Conservation (phyloP, 2,797 vertebrate species). For the Xenopus petersii region DNA sequence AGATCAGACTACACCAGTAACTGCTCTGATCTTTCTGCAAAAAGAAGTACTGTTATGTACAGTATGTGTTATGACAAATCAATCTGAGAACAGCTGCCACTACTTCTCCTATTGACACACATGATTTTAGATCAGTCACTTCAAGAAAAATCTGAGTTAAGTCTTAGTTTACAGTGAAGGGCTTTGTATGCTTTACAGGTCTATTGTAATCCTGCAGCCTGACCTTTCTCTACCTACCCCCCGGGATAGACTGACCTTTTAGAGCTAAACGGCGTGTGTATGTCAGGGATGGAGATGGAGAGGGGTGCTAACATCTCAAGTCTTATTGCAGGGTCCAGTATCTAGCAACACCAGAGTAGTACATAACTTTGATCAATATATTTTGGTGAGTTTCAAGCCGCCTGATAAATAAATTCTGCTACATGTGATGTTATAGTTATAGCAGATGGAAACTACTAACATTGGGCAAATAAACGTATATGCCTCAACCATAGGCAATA, state of each 20-base stretch:
- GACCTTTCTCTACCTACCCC: conserved; percentile 15
- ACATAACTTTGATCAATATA: neutral
- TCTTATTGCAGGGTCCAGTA: neutral
- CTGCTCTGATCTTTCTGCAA: neutral
- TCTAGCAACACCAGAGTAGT: neutral
- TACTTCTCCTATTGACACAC: neutral
- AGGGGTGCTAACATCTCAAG: neutral
- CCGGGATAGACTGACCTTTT: conserved; percentile 11
- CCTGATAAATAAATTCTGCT: too few species aligned
- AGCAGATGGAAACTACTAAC: too few species aligned
- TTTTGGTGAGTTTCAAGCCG: too few species aligned
- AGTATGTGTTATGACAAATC: neutral
- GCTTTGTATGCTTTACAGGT: neutral
- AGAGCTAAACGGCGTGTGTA: conserved; percentile 1
- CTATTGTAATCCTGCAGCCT: neutral
- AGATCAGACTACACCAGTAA: neutral
- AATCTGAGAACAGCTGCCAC: neutral
- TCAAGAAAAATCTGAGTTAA: conserved; percentile 5
- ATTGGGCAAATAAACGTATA: too few species aligned
- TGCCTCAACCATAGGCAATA: too few species aligned
- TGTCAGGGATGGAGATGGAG: neutral
- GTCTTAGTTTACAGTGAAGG: neutral
- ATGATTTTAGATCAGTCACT: neutral
- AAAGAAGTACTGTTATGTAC: neutral
- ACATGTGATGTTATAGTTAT: too few species aligned